phyloP scores from a whole-genome alignment of 2,797 vertebrate species.

The Sebastiscus albofasciatus region DNA sequence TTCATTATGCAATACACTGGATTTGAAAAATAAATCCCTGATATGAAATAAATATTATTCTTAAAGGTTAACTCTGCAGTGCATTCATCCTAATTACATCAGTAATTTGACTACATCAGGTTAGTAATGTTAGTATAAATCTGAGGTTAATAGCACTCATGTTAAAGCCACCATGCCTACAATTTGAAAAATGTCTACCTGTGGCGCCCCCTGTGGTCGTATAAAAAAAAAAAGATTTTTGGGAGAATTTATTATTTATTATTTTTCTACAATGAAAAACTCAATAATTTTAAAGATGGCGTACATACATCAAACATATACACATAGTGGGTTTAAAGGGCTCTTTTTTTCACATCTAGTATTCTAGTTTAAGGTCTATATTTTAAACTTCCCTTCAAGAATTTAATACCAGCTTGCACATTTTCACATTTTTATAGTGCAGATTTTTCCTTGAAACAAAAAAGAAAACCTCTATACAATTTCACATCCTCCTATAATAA shows the following conservation, averaged over 20 bases:
- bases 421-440: background rate
- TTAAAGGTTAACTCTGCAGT: background rate
- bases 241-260: too few species aligned
- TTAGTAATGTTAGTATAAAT: background rate
- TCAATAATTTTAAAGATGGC: background rate
- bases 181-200: background rate
- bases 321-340: background rate
- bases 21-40: background rate
- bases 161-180: background rate
- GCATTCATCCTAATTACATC: background rate
- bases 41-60: background rate
- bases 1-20: background rate
- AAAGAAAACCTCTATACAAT: background rate
- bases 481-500: background rate
- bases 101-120: background rate
- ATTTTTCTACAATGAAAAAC: background rate
- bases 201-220: background rate
- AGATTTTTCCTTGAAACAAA: background rate
- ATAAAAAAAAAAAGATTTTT: background rate
- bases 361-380: background rate
- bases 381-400: background rate
- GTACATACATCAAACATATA: background rate
- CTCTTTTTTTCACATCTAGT: background rate
- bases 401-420: background rate
- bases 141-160: background rate